Percentiles rank a stretch among this genome's conserved stretches.
phyloP scores from a whole-genome alignment of 64 coral and sea anemone species.

The Montipora efflorescens region DNA sequence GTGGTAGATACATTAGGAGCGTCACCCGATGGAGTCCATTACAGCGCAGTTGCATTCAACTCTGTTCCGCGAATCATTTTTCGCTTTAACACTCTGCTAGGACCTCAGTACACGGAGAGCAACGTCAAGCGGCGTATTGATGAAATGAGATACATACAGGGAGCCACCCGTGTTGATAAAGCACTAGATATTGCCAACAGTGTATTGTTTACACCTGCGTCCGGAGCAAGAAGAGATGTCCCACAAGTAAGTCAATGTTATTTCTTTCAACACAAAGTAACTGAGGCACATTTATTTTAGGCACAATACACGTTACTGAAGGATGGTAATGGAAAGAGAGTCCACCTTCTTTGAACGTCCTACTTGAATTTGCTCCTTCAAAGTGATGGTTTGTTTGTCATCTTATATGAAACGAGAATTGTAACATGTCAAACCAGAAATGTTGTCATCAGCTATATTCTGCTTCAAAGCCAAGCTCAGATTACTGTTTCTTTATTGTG shows the following conservation, averaged over 20 bases:
- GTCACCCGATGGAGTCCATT: constrained; percentile 48
- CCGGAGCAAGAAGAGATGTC: constrained; percentile 64
- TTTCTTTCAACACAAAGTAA: too few species aligned
- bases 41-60: constrained; percentile 61
- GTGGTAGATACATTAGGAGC: constrained; percentile 49
- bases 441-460: too few species aligned
- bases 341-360: too few species aligned
- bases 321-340: too few species aligned
- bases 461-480: too few species aligned
- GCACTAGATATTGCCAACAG: constrained; percentile 70
- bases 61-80: constrained; percentile 46
- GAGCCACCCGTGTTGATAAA: constrained; percentile 41
- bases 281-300: too few species aligned
- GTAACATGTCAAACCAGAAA: too few species aligned
- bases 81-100: constrained; percentile 45
- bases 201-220: constrained; percentile 69
- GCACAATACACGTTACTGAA: too few species aligned
- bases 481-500: too few species aligned
- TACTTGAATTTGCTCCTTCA: too few species aligned
- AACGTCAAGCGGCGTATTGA: constrained; percentile 60
- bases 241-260: constrained; percentile 57
- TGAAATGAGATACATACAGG: constrained; percentile 29
- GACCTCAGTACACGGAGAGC: constrained; percentile 30
- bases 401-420: too few species aligned
- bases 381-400: too few species aligned